Percentiles rank a stretch among this genome's conserved stretches.
phyloP scores from a whole-genome alignment of 2,888 invertebrate genomes.

The Ceriagrion tenellum region DNA sequence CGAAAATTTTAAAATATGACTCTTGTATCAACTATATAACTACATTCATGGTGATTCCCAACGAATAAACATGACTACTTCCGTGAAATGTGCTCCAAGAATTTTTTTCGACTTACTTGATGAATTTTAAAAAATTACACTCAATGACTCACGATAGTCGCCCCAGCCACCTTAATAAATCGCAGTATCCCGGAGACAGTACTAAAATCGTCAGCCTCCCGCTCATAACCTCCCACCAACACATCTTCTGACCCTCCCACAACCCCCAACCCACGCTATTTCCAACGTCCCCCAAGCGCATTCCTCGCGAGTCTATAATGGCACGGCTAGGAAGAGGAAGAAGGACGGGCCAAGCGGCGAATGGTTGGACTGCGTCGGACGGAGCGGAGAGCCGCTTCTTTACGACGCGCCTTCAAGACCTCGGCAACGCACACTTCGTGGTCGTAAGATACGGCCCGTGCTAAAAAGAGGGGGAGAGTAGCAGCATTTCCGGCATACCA shows the following conservation, averaged over 20 bases:
- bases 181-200: not conserved
- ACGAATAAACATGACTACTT: too few species aligned
- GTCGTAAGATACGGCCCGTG: not conserved
- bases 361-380: not conserved
- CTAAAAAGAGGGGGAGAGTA: not conserved
- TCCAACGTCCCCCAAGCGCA: not conserved
- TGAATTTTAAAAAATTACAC: too few species aligned
- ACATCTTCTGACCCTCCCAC: not conserved
- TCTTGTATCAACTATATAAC: too few species aligned
- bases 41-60: too few species aligned
- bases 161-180: too few species aligned
- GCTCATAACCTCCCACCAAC: not conserved
- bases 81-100: too few species aligned
- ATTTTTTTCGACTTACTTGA: too few species aligned
- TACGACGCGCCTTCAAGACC: not conserved
- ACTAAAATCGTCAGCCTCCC: conserved; percentile 17
- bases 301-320: not conserved
- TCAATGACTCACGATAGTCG: too few species aligned
- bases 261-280: not conserved
- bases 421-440: not conserved
- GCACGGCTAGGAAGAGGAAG: not conserved
- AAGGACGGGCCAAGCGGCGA: not conserved
- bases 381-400: not conserved
- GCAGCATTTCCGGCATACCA: conserved; percentile 3
- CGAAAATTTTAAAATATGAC: too few species aligned